Evolutionary conservation across 2,113 vertebrate species (phyloP), one percentile per base, ranked within the genome.

Genomic region (Pandion haliaetus): DNA sequence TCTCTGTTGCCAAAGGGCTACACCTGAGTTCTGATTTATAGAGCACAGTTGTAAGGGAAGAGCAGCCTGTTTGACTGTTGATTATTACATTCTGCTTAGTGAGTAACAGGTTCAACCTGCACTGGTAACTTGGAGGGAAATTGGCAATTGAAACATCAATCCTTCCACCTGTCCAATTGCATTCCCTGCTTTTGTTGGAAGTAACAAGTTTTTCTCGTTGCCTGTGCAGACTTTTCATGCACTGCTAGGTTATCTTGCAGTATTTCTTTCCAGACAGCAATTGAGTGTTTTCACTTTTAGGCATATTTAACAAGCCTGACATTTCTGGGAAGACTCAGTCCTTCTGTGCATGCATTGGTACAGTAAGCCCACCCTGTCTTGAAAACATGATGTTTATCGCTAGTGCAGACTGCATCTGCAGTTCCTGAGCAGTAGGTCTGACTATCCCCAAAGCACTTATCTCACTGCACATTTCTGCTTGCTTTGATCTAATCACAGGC

Each of bases 1-100:
- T 50, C 86, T 88, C 89, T 80, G 73, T 58, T 87, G 73, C 86
- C 83, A 45, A 87, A 85, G 81, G 84, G 71, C 82, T 91, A 73
- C 93, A 97, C 89, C 95, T 94, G 94, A 93, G 70, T 42, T 91
- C 54, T 87, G 96, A 77, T 90, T 91, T 70, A 50, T 34, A 18
- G 70, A 89, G 93, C 31, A 28, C 21, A 19, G 59, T 61, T 59
- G 66, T 54, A 85, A 76, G 62, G 42, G 81, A 54, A 86, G 89
- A 95, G 74, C 84, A 71, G 42, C 57, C 15, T 2, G 17, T 73
- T 66, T 47, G 54, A 31, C 58, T 55, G 28, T 18, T 59, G 70
- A 16, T 65, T 44, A 36, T 42, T 79, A n/a, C 34, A 58, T 74
- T 93, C 66, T 93, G 32, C 67, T 83, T 9, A 19, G 55, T 2